Conservation (phyloP, 1,140 invertebrate genomes). For the fruit fly (Drosophila melanogaster) region Release_6_plus_ISO1_MT NC_004354.4:14369501-14370000, state of each 20-base stretch:
- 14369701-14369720: not conserved
- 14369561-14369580: slow-evolving; percentile 43
- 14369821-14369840: not conserved
- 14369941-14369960: too few relatives aligned
- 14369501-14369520: slow-evolving; percentile 4
- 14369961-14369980: too few relatives aligned
- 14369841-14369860: not conserved
- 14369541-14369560: slow-evolving; percentile 15
- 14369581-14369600: slow-evolving; percentile 50
- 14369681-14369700: not conserved
- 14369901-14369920: slow-evolving; percentile 10
- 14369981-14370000: too few relatives aligned
- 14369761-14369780: slow-evolving; percentile 45
- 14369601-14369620: slow-evolving; percentile 1
- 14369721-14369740: slow-evolving; percentile 54
- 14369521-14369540: not conserved
- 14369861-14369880: not conserved
- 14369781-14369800: slow-evolving; percentile 17
- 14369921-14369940: slow-evolving; percentile 7
- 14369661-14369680: slow-evolving; percentile 35
- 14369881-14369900: slow-evolving; percentile 11
- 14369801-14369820: slow-evolving; percentile 20
- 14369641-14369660: slow-evolving; percentile 54
- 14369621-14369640: slow-evolving; percentile 12
- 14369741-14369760: slow-evolving; percentile 66